Evolutionary conservation across 2,113 vertebrate genomes (phyloP).

Genomic region (Camelus bactrianus): DNA sequence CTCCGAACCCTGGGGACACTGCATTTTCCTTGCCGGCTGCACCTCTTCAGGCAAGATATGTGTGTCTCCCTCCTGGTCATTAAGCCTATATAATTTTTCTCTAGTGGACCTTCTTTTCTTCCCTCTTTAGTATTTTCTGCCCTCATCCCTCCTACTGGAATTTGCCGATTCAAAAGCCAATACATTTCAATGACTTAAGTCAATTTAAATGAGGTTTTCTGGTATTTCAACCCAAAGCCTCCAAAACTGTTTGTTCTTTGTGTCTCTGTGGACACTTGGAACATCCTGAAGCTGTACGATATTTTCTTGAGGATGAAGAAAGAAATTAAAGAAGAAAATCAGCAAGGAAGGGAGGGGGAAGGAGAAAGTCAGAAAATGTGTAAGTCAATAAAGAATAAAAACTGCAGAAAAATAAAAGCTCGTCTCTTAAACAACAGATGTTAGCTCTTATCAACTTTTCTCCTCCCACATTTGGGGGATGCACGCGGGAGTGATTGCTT

Average conservation of each 20-base stretch:
- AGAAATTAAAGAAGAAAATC: not conserved
- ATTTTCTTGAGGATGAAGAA: not conserved
- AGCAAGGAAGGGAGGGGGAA: no score
- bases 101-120: not conserved
- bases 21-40: accelerated
- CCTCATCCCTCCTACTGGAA: not conserved
- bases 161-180: not conserved
- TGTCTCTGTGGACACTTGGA: not conserved
- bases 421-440: not conserved
- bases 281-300: not conserved
- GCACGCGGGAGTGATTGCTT: not conserved
- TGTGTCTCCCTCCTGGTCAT: not conserved
- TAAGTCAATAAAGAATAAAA: not conserved
- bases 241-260: not conserved
- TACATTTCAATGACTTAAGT: not conserved
- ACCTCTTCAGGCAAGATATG: not conserved
- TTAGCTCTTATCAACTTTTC: not conserved
- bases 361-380: not conserved
- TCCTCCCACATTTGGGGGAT: not conserved
- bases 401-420: not conserved
- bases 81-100: not conserved
- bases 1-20: no score
- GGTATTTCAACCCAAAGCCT: not conserved
- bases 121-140: not conserved
- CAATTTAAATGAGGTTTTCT: not conserved